Evolutionary conservation across 2,888 invertebrate species (phyloP).

Genomic region (Polylopha cassiicola): DNA sequence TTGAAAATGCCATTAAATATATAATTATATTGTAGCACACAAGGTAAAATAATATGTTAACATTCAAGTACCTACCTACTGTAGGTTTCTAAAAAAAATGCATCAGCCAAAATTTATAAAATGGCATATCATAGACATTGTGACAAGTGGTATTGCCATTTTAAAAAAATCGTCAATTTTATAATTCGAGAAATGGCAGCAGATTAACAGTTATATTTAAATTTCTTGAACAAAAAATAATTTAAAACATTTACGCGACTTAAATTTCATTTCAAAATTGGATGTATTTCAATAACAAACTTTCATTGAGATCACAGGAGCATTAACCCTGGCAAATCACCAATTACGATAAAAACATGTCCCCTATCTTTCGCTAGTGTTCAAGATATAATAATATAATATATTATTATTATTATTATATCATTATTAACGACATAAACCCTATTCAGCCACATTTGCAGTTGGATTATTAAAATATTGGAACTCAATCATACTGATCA

Average conservation of each 20-base stretch:
- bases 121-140: too few relatives aligned
- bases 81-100: too few relatives aligned
- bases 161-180: too few relatives aligned
- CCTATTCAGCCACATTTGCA: too few relatives aligned
- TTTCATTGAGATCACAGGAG: conserved; percentile 76
- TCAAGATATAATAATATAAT: conserved; percentile 2
- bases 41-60: too few relatives aligned
- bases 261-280: conserved; percentile 31
- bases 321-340: conserved; percentile 67
- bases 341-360: conserved; percentile 45
- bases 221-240: conserved; percentile 35
- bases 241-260: conserved; percentile 34
- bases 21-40: too few relatives aligned
- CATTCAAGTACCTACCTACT: too few relatives aligned
- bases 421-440: conserved; percentile 4
- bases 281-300: conserved; percentile 51
- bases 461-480: too few relatives aligned
- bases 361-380: conserved; percentile 31
- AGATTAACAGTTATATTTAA: conserved; percentile 26
- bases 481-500: too few relatives aligned
- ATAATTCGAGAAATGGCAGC: conserved; percentile 6
- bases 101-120: too few relatives aligned
- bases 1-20: too few relatives aligned
- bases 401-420: background rate
- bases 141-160: too few relatives aligned